Percentiles rank a stretch among this genome's conserved stretches.
Conservation (phyloP, 2,113 vertebrate genomes). For the Colius striatus region DNA sequence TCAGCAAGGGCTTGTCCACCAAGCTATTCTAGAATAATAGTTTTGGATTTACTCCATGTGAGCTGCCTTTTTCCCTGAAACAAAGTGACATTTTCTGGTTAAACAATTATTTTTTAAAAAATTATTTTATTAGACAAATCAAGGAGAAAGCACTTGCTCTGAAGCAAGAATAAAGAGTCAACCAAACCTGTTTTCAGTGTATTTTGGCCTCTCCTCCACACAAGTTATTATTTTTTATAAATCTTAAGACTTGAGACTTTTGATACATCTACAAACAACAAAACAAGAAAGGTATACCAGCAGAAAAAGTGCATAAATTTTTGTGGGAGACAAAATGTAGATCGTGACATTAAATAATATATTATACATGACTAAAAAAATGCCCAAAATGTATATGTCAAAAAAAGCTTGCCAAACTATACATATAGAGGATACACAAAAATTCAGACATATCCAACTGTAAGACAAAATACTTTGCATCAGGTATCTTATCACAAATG, state of each 20-base stretch:
- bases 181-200: neutral
- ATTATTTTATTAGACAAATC: neutral
- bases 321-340: neutral
- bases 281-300: neutral
- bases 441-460: neutral
- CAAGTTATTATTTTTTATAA: neutral
- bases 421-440: neutral
- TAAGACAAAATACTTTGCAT: neutral
- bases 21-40: neutral
- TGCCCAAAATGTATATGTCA: accelerated
- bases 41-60: neutral
- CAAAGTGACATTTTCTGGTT: neutral
- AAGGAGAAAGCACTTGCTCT: neutral
- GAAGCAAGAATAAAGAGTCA: neutral
- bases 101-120: neutral
- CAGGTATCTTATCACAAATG: neutral
- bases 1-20: neutral
- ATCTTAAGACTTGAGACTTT: neutral
- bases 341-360: neutral
- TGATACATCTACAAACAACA: neutral
- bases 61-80: neutral
- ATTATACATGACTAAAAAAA: neutral
- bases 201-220: neutral
- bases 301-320: neutral
- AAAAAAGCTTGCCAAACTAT: too few species aligned